Evolutionary conservation across 2,797 vertebrate genomes (phyloP), one percentile per base, ranked within the genome.

Genomic region (Anniella stebbinsi): DNA sequence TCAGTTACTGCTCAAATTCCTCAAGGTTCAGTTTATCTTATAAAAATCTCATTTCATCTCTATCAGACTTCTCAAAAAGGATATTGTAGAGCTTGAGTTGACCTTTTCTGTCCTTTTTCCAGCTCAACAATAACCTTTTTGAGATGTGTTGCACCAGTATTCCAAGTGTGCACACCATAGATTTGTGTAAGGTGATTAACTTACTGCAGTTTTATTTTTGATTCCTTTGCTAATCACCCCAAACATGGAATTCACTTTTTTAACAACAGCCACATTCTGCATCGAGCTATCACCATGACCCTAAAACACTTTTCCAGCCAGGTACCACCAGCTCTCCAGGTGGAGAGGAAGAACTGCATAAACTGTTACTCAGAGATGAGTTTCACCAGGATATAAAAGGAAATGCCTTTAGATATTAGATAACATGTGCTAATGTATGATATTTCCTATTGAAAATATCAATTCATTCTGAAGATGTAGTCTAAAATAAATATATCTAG

Each of bases 371-470:
- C 87, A 80, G 10, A 36, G 18, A 5, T 66, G 18, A n/a, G 48
- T 33, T 51, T 21, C 13, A 38, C 3, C 25, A 73, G 33, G 30
- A 33, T 73, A 38, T 73, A 38, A 57, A 75, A 41, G 54, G 12
- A 86, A 75, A 28, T 69, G 10, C 11, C 67, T 33, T 25, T 10
- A 69, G 60, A 28, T 48, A 12, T 13, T 38, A 80, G 15, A 4
- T 80, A 80, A 70, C 4, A 45, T 41, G 23, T 67, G 11, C 18
- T 89, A 93, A 89, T 75, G 80, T 0, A 67, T 63, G 28, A 92
- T 0, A 0, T 54, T 82, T 51, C 30, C 87, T 85, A 66, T 57
- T 69, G 81, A 41, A 93, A 91, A 92, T 3, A 88, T 60, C 51
- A 91, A 86, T 0, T 86, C 9, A 23, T 91, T 75, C 17, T 23